Conservation (phyloP, 1,140 invertebrate species). For the Penaeus japonicus region DNA sequence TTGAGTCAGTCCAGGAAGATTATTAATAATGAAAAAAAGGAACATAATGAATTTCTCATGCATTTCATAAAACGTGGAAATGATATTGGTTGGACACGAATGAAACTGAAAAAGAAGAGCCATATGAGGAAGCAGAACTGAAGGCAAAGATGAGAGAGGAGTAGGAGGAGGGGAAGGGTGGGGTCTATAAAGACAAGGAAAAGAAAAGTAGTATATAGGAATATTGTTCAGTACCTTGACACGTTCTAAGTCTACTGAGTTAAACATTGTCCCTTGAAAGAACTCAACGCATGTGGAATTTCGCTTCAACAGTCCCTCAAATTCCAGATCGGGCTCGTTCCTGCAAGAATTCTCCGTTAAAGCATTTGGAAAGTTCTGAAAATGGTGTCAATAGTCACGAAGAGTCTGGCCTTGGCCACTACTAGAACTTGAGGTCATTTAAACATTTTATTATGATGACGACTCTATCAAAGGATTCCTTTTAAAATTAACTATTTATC, state of each 20-base stretch:
- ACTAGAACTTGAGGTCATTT: background rate
- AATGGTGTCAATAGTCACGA: constrained; percentile 16
- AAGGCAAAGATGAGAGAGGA: constrained; percentile 25
- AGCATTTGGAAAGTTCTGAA: constrained; percentile 24
- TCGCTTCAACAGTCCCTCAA: constrained; percentile 68
- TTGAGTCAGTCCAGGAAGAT: constrained; percentile 45
- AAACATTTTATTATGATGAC: no score
- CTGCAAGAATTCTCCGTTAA: constrained; percentile 60
- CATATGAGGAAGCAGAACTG: constrained; percentile 39
- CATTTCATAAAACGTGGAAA: background rate
- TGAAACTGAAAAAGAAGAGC: constrained; percentile 9
- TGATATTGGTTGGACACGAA: background rate
- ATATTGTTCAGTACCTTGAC: constrained; percentile 65
- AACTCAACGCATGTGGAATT: constrained; percentile 71
- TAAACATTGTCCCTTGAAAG: constrained; percentile 71
- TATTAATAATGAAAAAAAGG: constrained; percentile 7
- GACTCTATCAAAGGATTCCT: no score
- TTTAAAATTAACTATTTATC: no score
- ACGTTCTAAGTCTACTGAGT: constrained; percentile 69
- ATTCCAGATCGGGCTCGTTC: constrained; percentile 69
- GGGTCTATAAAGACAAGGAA: background rate
- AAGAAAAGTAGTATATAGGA: constrained; percentile 43
- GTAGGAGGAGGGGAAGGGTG: constrained; percentile 34
- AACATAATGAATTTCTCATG: constrained; percentile 23
- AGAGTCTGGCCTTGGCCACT: background rate